These are phyloP conservation scores for Oreotrochilus melanogaster DNA, from an alignment of 2,113 vertebrate species.

Conservation along the genomic window DNA sequence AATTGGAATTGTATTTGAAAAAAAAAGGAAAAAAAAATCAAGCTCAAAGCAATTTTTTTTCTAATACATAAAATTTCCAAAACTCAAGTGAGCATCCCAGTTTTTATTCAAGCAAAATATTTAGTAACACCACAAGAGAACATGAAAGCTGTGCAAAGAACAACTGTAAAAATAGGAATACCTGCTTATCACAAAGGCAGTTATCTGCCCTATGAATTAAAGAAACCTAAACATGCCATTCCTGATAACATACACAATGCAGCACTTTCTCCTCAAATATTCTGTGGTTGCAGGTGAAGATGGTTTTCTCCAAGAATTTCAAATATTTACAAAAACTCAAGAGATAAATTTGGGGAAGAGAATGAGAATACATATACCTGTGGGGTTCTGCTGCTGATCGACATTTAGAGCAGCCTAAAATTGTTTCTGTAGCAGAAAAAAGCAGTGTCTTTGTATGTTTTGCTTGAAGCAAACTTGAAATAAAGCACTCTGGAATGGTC, in stretches of 20 bases:
- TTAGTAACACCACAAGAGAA: slow-evolving; percentile 9
- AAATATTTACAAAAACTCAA: not conserved
- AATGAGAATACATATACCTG: not conserved
- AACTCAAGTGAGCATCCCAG: not conserved
- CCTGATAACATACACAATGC: not conserved
- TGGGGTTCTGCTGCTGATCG: not conserved
- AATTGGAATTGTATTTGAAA: not conserved
- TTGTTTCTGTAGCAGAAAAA: not conserved
- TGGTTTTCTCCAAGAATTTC: slow-evolving; percentile 40
- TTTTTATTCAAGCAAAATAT: slow-evolving; percentile 6
- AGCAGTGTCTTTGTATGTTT: not conserved
- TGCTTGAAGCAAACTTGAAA: not conserved
- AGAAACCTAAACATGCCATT: not conserved
- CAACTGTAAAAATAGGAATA: slow-evolving; percentile 30
- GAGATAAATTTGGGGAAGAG: slow-evolving; percentile 9
- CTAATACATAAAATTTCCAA: not conserved
- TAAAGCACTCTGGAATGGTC: not conserved
- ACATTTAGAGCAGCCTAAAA: not conserved
- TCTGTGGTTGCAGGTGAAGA: slow-evolving; percentile 25
- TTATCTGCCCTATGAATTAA: slow-evolving; percentile 28
- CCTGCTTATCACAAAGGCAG: slow-evolving; percentile 7
- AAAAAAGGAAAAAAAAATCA: not conserved
- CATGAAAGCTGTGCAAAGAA: slow-evolving; percentile 19
- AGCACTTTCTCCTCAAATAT: slow-evolving; percentile 29
- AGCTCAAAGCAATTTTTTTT: not conserved